Conservation (phyloP, 2,888 invertebrate genomes). For the Dolichomitus sp. region DNA sequence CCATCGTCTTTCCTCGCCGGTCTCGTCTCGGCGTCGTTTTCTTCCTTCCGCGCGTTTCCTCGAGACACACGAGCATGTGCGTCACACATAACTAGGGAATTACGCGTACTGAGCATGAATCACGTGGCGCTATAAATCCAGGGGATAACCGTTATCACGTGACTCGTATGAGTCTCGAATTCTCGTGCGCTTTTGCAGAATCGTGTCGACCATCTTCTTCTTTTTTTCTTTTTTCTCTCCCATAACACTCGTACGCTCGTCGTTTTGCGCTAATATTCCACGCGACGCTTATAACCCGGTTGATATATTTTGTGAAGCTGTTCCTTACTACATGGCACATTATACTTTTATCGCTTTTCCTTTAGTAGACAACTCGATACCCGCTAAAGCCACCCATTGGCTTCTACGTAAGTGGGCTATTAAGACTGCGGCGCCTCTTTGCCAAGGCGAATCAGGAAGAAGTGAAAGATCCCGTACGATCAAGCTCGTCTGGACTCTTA, state of each 20-base stretch:
- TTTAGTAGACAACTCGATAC: conserved; percentile 49
- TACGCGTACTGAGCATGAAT: conserved; percentile 67
- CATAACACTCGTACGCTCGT: conserved; percentile 14
- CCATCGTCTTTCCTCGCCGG: conserved; percentile 16
- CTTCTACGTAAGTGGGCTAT: conserved; percentile 15
- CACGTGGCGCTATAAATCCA: conserved; percentile 42
- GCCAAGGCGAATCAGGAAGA: neutral
- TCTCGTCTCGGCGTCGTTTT: conserved; percentile 33
- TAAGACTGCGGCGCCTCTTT: conserved; percentile 6
- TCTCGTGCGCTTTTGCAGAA: neutral
- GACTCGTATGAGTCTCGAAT: conserved; percentile 27
- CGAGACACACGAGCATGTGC: conserved; percentile 16
- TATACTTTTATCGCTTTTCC: conserved; percentile 59
- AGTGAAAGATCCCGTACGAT: neutral
- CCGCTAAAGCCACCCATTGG: conserved; percentile 14
- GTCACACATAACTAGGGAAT: conserved; percentile 74
- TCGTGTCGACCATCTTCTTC: neutral
- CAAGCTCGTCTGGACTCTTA: neutral
- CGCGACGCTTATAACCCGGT: neutral
- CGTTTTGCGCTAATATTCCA: conserved; percentile 30
- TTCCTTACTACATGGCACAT: conserved; percentile 28
- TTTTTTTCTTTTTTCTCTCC: neutral
- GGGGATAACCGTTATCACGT: conserved; percentile 53
- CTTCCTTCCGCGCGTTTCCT: neutral
- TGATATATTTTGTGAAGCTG: conserved; percentile 22